phyloP scores from a whole-genome alignment of 1,140 invertebrate genomes.

The Caligus rogercresseyi region DNA sequence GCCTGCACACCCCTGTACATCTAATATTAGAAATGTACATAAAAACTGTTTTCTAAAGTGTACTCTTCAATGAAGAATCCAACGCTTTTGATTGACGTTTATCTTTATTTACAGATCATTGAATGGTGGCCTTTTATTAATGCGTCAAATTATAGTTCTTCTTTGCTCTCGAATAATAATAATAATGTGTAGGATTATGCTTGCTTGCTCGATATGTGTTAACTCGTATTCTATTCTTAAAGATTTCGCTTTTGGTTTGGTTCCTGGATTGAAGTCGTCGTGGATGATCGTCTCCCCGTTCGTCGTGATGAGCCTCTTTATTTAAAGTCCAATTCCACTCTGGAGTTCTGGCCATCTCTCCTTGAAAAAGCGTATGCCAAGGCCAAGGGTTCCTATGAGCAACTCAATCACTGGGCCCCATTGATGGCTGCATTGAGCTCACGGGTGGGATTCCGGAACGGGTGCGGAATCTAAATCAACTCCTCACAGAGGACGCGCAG shows the following conservation, averaged over 20 bases:
- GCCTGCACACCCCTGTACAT: too few species aligned
- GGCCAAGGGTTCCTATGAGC: conserved; percentile 22
- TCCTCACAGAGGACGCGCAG: background rate
- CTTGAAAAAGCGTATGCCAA: conserved; percentile 36
- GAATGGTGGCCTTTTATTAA: too few species aligned
- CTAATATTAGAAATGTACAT: too few species aligned
- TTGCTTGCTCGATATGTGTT: too few species aligned
- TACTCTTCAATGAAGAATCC: too few species aligned
- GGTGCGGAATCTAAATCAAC: background rate
- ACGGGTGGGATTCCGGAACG: conserved; percentile 16
- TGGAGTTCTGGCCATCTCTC: conserved; percentile 34
- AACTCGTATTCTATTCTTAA: background rate
- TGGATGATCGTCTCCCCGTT: conserved; percentile 38
- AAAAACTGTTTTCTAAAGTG: too few species aligned
- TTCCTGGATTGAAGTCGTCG: conserved; percentile 33
- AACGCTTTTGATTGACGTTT: too few species aligned
- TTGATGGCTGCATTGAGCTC: conserved; percentile 18
- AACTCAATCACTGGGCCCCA: conserved; percentile 15
- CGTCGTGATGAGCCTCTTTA: conserved; percentile 34
- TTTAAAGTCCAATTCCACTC: conserved; percentile 32
- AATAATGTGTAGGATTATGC: too few species aligned
- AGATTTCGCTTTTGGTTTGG: conserved; percentile 24
- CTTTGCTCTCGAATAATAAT: too few species aligned
- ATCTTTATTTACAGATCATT: too few species aligned
- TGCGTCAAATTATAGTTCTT: too few species aligned